Evolutionary conservation across 2,113 vertebrate genomes (phyloP).

Genomic region (Accipiter cooperii): DNA sequence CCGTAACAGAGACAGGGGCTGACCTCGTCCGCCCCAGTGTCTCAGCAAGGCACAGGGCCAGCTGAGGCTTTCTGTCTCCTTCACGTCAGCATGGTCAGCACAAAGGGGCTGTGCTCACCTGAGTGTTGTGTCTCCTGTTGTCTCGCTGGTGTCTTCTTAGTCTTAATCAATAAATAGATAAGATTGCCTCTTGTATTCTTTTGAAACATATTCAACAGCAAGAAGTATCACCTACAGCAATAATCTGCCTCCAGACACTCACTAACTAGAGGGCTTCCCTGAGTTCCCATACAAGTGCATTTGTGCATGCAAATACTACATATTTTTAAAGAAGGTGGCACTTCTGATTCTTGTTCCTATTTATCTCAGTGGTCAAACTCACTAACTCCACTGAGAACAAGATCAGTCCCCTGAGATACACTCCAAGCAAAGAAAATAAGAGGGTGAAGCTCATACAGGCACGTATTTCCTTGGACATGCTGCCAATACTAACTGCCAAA

Average conservation of each 20-base stretch:
- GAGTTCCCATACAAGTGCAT: background rate
- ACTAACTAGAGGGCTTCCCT: background rate
- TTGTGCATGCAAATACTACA: background rate
- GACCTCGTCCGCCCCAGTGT: rapidly evolving
- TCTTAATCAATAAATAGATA: background rate
- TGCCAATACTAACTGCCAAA: background rate
- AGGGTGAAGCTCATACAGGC: background rate
- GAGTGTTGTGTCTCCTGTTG: background rate
- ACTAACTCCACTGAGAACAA: background rate
- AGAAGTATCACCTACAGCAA: background rate
- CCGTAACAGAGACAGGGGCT: background rate
- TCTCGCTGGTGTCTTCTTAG: background rate
- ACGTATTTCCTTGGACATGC: background rate
- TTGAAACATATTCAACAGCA: background rate
- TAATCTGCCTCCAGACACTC: background rate
- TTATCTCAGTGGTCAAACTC: background rate
- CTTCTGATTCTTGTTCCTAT: background rate
- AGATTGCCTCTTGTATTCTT: background rate
- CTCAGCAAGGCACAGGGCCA: background rate
- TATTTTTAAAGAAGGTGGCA: background rate
- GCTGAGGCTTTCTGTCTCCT: background rate
- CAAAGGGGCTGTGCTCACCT: background rate
- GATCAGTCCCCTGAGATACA: background rate
- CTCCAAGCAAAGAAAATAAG: background rate
- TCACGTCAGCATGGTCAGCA: rapidly evolving